Conservation (phyloP, 2,888 invertebrate species). For the Noctua fimbriata region DNA sequence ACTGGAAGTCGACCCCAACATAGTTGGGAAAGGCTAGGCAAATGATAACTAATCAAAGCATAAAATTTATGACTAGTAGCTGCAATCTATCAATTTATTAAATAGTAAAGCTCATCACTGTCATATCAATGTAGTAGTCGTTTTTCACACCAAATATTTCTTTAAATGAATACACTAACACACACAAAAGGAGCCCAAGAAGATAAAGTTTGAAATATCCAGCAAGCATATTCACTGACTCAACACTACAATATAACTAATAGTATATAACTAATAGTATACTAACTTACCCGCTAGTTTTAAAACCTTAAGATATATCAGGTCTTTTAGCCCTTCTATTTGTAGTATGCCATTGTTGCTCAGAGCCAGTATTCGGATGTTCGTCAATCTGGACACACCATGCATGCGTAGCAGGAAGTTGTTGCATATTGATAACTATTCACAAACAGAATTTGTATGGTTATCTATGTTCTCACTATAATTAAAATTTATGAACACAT, state of each 20-base stretch:
- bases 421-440: constrained; percentile 95
- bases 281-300: constrained; percentile 91
- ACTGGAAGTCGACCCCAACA: no score
- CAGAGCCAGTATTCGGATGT: constrained; percentile 95
- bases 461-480: constrained; percentile 7
- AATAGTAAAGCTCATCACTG: no score
- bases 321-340: constrained; percentile 97
- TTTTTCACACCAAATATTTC: no score
- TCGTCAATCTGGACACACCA: constrained; percentile 94
- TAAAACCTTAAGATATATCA: constrained; percentile 94
- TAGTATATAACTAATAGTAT: neutral
- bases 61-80: no score
- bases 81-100: no score
- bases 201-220: neutral
- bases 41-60: no score
- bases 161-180: neutral
- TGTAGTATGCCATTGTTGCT: constrained; percentile 97
- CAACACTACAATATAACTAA: neutral
- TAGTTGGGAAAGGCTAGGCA: no score
- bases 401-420: constrained; percentile 97
- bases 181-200: neutral
- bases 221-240: neutral
- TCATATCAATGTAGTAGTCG: no score
- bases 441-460: constrained; percentile 71
- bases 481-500: neutral